phyloP scores from a whole-genome alignment of 1,140 invertebrate genomes.

The Vanessa atalanta region DNA sequence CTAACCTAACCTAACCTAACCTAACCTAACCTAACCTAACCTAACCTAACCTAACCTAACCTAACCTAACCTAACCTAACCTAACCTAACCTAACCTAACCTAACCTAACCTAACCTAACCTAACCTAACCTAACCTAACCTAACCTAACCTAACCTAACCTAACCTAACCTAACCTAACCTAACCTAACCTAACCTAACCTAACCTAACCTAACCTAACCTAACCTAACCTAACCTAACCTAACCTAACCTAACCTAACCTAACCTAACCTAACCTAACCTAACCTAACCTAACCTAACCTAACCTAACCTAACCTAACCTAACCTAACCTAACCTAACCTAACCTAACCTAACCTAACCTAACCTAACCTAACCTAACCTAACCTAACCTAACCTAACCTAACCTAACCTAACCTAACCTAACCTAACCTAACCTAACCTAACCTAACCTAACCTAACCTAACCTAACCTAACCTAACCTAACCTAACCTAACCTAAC shows the following conservation, averaged over 20 bases:
- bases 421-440: slow-evolving; percentile 24
- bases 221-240: slow-evolving; percentile 22
- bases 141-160: slow-evolving; percentile 14
- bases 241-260: slow-evolving; percentile 22
- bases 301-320: slow-evolving; percentile 22
- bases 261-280: slow-evolving; percentile 22
- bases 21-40: slow-evolving; percentile 14
- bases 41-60: slow-evolving; percentile 14
- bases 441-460: slow-evolving; percentile 28
- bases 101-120: slow-evolving; percentile 14
- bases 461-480: slow-evolving; percentile 28
- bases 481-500: slow-evolving; percentile 28
- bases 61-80: slow-evolving; percentile 14
- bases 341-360: slow-evolving; percentile 22
- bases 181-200: slow-evolving; percentile 22
- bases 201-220: slow-evolving; percentile 22
- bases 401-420: slow-evolving; percentile 22
- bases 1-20: slow-evolving; percentile 14
- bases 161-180: slow-evolving; percentile 18
- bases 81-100: slow-evolving; percentile 14
- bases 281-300: slow-evolving; percentile 22
- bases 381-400: slow-evolving; percentile 22
- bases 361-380: slow-evolving; percentile 22
- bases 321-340: slow-evolving; percentile 22
- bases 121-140: slow-evolving; percentile 14